Conservation (phyloP, 2,113 vertebrate species). For the Dendropsophus ebraccatus region DNA sequence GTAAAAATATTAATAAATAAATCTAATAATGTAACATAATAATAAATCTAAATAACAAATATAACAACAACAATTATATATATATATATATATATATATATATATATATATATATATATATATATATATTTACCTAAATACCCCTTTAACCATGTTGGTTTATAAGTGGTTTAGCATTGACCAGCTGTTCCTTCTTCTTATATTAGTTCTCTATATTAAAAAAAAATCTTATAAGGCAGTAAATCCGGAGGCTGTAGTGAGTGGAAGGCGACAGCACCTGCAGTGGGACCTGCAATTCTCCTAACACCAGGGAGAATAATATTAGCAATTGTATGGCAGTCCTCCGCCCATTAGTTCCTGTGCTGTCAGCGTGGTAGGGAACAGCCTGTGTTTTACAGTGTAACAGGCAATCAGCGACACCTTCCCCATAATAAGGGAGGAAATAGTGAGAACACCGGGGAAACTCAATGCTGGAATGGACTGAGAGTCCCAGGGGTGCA, state of each 20-base stretch:
- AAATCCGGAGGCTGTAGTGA: neutral
- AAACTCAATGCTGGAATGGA: neutral
- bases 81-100: no score
- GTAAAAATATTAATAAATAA: no score
- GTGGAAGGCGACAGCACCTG: neutral
- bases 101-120: no score
- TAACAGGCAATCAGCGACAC: conserved; percentile 3
- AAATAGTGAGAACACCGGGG: neutral
- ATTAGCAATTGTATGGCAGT: neutral
- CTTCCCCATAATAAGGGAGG: neutral
- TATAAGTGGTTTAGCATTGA: no score
- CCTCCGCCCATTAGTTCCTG: neutral
- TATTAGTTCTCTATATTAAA: neutral
- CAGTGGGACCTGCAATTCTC: no score
- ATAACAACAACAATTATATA: no score
- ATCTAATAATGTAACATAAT: no score
- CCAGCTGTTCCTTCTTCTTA: no score
- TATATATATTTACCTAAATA: no score
- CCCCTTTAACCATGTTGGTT: no score
- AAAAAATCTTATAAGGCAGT: neutral
- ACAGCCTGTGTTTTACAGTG: neutral
- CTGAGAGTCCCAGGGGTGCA: neutral
- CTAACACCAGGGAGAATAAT: neutral
- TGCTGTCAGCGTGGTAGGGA: neutral
- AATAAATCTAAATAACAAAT: no score